Evolutionary conservation across 2,797 vertebrate genomes (phyloP).

Genomic region (Catostomus latipinnis): DNA sequence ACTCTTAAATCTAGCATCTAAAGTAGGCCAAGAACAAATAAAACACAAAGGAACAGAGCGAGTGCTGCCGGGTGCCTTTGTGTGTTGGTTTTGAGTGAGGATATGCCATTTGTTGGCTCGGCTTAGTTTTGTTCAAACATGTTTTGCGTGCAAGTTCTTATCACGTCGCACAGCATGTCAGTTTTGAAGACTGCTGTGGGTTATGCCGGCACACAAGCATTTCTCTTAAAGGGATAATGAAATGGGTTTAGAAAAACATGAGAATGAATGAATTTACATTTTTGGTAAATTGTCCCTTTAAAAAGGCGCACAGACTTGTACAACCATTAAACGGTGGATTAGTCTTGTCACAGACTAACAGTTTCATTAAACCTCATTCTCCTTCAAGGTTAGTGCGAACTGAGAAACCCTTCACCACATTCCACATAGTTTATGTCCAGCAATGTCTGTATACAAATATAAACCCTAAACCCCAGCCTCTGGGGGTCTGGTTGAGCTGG

Average conservation of each 20-base stretch:
- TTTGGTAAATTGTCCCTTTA: not conserved
- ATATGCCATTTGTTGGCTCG: not conserved
- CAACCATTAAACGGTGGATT: not conserved
- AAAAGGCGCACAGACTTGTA: not conserved
- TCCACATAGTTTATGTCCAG: not conserved
- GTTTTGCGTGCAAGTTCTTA: slow-evolving; percentile 3
- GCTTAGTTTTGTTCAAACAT: slow-evolving; percentile 21
- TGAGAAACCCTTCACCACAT: not conserved
- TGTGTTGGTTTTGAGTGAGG: not conserved
- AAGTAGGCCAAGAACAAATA: slow-evolving; percentile 39
- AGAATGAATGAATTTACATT: too few relatives aligned
- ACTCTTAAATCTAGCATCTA: not conserved
- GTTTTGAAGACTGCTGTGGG: not conserved
- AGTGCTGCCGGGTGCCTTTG: not conserved
- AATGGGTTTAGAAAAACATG: not conserved
- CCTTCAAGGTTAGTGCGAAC: slow-evolving; percentile 8
- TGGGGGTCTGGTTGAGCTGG: not conserved
- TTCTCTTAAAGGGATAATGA: not conserved
- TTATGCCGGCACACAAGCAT: not conserved
- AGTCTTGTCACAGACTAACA: not conserved
- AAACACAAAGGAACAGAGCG: slow-evolving; percentile 8
- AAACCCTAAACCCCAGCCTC: not conserved
- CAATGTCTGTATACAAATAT: not conserved
- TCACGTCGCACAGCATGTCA: not conserved
- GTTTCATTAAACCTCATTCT: not conserved